Conservation (phyloP, 2,888 invertebrate species). For the Acleris literana region DNA sequence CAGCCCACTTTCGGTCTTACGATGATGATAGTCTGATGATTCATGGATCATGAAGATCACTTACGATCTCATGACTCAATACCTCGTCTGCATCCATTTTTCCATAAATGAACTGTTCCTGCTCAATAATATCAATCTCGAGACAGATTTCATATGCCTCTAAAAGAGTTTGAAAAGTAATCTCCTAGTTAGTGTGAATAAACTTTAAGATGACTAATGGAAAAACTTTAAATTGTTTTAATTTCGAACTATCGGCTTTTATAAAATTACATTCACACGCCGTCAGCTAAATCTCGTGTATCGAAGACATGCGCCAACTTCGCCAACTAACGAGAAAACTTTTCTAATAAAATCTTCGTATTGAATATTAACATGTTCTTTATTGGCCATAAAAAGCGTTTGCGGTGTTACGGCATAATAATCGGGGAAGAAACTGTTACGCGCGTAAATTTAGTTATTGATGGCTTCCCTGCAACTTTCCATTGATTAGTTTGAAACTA, state of each 20-base stretch:
- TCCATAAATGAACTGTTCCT: too few relatives aligned
- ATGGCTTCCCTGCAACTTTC: constrained; percentile 42
- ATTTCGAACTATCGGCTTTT: constrained; percentile 30
- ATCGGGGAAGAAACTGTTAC: constrained; percentile 55
- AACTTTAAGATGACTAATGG: constrained; percentile 18
- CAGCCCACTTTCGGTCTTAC: too few relatives aligned
- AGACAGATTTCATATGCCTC: too few relatives aligned
- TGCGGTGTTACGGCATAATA: constrained; percentile 59
- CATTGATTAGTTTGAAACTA: constrained; percentile 53
- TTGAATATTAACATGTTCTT: constrained; percentile 76
- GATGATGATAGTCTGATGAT: too few relatives aligned
- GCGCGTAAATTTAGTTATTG: constrained; percentile 50
- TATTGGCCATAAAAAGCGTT: constrained; percentile 63
- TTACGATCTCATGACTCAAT: too few relatives aligned
- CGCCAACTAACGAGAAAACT: constrained; percentile 69
- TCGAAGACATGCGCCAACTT: constrained; percentile 50
- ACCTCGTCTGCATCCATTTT: too few relatives aligned
- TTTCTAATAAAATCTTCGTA: constrained; percentile 72
- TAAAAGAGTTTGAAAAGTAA: constrained; percentile 1
- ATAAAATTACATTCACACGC: constrained; percentile 33
- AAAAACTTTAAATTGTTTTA: constrained; percentile 34
- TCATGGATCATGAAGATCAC: too few relatives aligned
- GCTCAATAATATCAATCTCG: too few relatives aligned
- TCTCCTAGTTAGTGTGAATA: neutral
- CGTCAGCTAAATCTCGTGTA: constrained; percentile 46